Evolutionary conservation across 2,113 vertebrate genomes (phyloP).

Genomic region (Eulemur rufifrons): DNA sequence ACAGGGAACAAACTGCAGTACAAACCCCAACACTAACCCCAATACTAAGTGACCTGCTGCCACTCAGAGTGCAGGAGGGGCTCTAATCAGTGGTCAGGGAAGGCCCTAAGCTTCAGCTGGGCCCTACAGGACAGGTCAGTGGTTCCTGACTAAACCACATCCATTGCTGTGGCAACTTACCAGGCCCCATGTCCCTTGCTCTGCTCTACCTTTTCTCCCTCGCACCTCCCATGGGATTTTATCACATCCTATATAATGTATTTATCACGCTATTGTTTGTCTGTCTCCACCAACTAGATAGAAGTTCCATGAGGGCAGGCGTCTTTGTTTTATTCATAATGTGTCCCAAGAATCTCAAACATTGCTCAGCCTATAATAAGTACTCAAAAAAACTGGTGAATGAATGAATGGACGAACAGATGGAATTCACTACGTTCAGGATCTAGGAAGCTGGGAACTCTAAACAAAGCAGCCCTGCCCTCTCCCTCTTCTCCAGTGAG

Average conservation of each 20-base stretch:
- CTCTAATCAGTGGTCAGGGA: not conserved
- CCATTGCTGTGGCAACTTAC: not conserved
- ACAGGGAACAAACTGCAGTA: not conserved
- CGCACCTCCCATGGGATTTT: not conserved
- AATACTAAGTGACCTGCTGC: rapidly evolving
- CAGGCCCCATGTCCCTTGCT: not conserved
- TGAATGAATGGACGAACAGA: not conserved
- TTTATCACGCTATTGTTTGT: not conserved
- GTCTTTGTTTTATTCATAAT: not conserved
- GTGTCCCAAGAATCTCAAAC: not conserved
- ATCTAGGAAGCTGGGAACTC: not conserved
- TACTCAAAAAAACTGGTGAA: not conserved
- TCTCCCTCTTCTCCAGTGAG: not conserved
- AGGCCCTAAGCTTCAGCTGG: not conserved
- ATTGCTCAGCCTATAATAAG: not conserved
- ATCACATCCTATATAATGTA: not conserved
- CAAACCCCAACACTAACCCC: not conserved
- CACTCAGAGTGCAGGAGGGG: not conserved
- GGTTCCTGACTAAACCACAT: rapidly evolving
- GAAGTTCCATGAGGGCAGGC: not conserved
- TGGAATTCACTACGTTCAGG: not conserved
- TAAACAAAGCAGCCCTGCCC: not conserved
- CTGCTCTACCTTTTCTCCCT: not conserved
- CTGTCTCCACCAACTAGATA: not conserved
- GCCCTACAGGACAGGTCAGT: not conserved